A percentile compares a stretch with the other conserved stretches of the same genome.
Evolutionary conservation across 2,113 vertebrate species (phyloP).

Genomic region (Corynorhinus townsendii): DNA sequence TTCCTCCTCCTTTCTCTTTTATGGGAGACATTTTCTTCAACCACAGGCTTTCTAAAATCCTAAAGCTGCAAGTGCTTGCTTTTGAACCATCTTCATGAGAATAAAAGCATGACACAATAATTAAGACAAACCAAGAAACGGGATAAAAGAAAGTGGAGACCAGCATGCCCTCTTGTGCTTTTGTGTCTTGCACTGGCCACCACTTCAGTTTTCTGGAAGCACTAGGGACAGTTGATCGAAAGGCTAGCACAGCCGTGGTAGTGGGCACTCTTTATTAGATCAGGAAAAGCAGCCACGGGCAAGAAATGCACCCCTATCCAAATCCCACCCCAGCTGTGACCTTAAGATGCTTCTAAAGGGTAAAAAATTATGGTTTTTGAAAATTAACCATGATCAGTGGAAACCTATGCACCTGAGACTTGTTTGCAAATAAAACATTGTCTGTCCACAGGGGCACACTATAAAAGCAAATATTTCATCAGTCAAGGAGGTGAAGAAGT

Average conservation of each 20-base stretch:
- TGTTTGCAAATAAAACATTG: background rate
- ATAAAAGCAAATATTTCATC: background rate
- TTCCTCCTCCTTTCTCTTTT: conserved; percentile 40
- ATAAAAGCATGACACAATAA: background rate
- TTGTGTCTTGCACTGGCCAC: background rate
- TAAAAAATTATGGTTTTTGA: conserved; percentile 46
- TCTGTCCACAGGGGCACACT: background rate
- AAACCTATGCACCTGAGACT: conserved; percentile 14
- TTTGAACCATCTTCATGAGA: background rate
- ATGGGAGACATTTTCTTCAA: conserved; percentile 3
- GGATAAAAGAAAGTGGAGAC: background rate
- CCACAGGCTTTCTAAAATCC: conserved; percentile 24
- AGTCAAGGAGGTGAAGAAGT: background rate
- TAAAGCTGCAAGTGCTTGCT: background rate
- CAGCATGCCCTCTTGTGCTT: background rate
- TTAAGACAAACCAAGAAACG: background rate
- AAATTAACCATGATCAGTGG: background rate
- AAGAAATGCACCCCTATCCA: conserved; percentile 37
- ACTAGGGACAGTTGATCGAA: conserved; percentile 21
- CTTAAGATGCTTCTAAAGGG: conserved; percentile 27
- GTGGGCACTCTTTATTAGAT: background rate
- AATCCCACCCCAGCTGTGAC: conserved; percentile 51
- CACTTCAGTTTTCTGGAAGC: conserved; percentile 49
- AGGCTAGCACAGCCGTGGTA: background rate
- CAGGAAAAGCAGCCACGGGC: conserved; percentile 52